Percentiles rank a stretch among this genome's conserved stretches.
phyloP scores from a whole-genome alignment of 2,797 vertebrate genomes.

The Phalanger gymnotis region DNA sequence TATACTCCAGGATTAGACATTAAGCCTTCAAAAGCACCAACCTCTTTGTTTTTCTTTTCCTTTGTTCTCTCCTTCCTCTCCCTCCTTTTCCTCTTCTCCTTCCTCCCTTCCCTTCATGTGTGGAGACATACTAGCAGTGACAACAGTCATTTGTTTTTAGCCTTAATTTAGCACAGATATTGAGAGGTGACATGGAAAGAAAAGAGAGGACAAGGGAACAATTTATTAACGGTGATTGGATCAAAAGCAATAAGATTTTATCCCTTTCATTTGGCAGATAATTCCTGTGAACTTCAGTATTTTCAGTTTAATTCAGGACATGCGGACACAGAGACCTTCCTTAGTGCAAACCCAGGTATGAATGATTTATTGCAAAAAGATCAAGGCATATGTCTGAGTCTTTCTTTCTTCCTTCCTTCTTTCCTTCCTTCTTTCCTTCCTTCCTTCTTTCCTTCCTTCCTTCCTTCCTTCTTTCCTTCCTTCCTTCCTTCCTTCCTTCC shows the following conservation, averaged over 20 bases:
- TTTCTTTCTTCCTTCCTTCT: neutral
- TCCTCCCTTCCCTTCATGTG: neutral
- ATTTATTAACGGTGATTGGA: constrained; percentile 32
- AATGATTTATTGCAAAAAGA: neutral
- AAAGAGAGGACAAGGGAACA: constrained; percentile 5
- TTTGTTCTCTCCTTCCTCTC: neutral
- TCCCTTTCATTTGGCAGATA: constrained; percentile 84
- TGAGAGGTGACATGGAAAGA: constrained; percentile 3
- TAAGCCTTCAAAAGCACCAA: neutral
- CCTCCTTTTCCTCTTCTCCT: neutral
- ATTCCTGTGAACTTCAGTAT: constrained; percentile 92
- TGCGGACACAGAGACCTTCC: constrained; percentile 96
- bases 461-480: neutral
- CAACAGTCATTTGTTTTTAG: constrained; percentile 13
- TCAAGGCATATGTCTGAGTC: neutral
- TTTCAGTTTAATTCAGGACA: constrained; percentile 91
- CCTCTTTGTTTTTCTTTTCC: constrained; percentile 7
- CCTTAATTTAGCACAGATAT: neutral
- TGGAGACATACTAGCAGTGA: constrained; percentile 13
- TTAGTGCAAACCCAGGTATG: constrained; percentile 97
- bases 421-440: too few species aligned
- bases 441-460: neutral
- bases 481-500: neutral
- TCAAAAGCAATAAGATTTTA: constrained; percentile 50
- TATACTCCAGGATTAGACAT: neutral